A percentile compares a stretch with the other conserved stretches of the same genome.
These are phyloP conservation scores for Caretta caretta DNA, from an alignment of 2,113 vertebrate genomes.

Conservation along the genomic window DNA sequence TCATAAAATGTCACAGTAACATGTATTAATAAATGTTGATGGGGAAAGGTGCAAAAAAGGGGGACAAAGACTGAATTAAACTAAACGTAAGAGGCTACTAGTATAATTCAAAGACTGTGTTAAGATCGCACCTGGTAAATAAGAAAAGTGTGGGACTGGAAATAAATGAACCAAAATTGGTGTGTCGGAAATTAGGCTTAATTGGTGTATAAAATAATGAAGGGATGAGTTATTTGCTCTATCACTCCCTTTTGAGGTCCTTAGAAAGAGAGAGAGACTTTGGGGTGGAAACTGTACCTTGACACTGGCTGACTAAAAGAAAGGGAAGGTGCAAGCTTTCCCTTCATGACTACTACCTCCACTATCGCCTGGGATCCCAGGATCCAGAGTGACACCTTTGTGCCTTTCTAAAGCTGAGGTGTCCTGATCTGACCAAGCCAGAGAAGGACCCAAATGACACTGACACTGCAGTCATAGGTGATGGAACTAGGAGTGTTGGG, in stretches of 20 bases:
- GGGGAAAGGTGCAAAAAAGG: background rate
- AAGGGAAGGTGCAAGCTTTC: background rate
- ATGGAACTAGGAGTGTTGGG: too few relatives aligned
- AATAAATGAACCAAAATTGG: background rate
- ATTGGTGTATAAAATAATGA: background rate
- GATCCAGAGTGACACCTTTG: background rate
- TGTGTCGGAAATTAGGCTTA: background rate
- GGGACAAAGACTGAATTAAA: background rate
- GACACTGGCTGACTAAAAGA: background rate
- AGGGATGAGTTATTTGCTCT: background rate
- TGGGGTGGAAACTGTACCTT: background rate
- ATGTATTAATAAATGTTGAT: background rate
- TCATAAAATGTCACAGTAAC: background rate
- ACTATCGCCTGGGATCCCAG: too few relatives aligned
- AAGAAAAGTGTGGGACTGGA: background rate
- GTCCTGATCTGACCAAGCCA: background rate
- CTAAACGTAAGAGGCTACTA: background rate
- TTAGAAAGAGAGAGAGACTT: background rate
- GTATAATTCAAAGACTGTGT: background rate
- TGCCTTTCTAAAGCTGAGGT: background rate
- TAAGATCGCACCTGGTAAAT: background rate
- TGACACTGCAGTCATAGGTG: background rate
- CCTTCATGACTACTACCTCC: background rate
- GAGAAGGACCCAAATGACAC: background rate
- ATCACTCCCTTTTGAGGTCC: background rate